Evolutionary conservation across 2,797 vertebrate genomes (phyloP).

Genomic region (Tenualosa thibaudeaui): DNA sequence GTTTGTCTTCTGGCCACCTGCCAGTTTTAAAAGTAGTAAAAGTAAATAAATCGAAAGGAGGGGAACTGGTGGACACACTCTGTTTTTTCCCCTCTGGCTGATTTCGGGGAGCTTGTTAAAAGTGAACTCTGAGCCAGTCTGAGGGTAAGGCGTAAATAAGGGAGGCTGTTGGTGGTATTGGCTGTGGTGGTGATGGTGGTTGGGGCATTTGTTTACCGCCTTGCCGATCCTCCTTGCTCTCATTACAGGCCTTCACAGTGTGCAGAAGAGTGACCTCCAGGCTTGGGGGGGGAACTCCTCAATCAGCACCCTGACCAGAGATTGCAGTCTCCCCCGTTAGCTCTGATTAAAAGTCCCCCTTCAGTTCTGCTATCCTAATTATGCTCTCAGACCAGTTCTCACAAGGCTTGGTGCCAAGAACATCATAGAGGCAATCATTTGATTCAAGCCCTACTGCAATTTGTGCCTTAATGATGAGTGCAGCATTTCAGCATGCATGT

Average conservation of each 20-base stretch:
- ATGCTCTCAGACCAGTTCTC: background rate
- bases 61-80: background rate
- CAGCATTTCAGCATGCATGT: background rate
- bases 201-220: background rate
- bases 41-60: background rate
- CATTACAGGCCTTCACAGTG: background rate
- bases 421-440: slow-evolving; percentile 4
- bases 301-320: background rate
- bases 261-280: background rate
- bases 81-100: background rate
- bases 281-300: background rate
- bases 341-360: background rate
- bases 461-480: background rate
- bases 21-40: background rate
- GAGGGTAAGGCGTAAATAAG: background rate
- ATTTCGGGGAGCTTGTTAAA: slow-evolving; percentile 19
- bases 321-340: background rate
- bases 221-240: background rate
- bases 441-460: background rate
- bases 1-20: background rate
- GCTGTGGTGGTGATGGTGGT: no score
- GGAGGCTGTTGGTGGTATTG: background rate
- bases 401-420: background rate
- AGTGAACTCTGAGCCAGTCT: background rate
- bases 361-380: background rate